Base-by-base conservation (phyloP, 1,140 invertebrate genomes). In the Zaprionus vittiger region DNA sequence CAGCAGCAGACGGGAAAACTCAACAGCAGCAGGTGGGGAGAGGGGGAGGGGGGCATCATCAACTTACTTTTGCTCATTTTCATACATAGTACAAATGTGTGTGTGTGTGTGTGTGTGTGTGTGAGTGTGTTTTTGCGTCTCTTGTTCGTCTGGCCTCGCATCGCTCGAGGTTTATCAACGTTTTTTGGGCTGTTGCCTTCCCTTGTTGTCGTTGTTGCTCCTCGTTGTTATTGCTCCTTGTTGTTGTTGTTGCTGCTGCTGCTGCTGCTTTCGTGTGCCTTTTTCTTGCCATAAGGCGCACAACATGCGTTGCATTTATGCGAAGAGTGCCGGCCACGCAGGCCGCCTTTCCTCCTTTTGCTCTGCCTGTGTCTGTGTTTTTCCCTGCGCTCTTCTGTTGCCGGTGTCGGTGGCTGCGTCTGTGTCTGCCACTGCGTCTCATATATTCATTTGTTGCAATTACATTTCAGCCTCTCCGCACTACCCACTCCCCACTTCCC, bases 381-480 rank as follows among this genome's bases (percentile, higher is more conserved):
- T n/a, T 22, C 55, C 20, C 37, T 11, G n/a, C 38, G 6, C 6
- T 20, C 6, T 44, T 4, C 31, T 41, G 20, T 4, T 49, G 68
- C 59, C 49, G 22, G 24, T 49, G 52, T 9, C 47, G 37, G 24
- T 47, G 38, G 20, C 20, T 22, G 2, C 20, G 20, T 38, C 41
- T 64, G 71, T 11, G 37, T 31, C 31, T 57, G 41, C 47, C 15
- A 34, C 56, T 62, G 26, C 56, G 47, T 41, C 75, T 79, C 81
- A 89, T 84, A 81, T 81, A 89, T 89, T 89, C 84, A 89, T 89
- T 90, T 84, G 85, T 67, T 84, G 81, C 84, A 89, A 87, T 87
- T 87, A 89, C 84, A 89, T 79, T 87, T 70, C 76, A 65, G 68
- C 56, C 57, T 67, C 54, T 11, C 49, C 20, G 2, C 41, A 17